Conservation (phyloP, 2,797 vertebrate genomes). For the Otolemur crassicaudatus region DNA sequence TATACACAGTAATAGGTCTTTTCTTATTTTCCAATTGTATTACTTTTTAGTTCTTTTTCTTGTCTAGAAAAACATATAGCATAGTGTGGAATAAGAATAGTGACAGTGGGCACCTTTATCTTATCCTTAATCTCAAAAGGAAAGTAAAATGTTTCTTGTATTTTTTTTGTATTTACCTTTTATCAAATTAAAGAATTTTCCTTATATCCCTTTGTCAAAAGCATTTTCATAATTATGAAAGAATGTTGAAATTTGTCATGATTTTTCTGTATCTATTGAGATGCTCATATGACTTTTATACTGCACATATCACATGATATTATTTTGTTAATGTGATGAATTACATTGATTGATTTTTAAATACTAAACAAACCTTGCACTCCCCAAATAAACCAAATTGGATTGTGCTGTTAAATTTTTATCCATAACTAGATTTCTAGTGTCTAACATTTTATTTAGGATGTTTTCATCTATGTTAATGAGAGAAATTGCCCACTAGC, state of each 20-base stretch:
- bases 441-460: conserved; percentile 33
- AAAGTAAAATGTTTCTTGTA: neutral
- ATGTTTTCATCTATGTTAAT: neutral
- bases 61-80: neutral
- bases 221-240: neutral
- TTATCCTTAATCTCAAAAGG: neutral
- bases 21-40: neutral
- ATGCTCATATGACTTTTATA: neutral
- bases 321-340: neutral
- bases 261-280: conserved; percentile 48
- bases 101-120: neutral
- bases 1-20: neutral
- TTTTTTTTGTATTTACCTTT: conserved; percentile 7
- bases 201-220: neutral
- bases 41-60: neutral
- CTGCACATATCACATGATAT: neutral
- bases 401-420: neutral
- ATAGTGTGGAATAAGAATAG: neutral
- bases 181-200: neutral
- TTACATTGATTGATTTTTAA: neutral
- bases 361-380: conserved; percentile 1
- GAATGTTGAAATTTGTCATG: neutral
- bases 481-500: neutral
- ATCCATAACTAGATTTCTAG: neutral
- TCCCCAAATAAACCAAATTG: neutral